Conservation (phyloP, 1,140 invertebrate species). For the Micrasema longulum region DNA sequence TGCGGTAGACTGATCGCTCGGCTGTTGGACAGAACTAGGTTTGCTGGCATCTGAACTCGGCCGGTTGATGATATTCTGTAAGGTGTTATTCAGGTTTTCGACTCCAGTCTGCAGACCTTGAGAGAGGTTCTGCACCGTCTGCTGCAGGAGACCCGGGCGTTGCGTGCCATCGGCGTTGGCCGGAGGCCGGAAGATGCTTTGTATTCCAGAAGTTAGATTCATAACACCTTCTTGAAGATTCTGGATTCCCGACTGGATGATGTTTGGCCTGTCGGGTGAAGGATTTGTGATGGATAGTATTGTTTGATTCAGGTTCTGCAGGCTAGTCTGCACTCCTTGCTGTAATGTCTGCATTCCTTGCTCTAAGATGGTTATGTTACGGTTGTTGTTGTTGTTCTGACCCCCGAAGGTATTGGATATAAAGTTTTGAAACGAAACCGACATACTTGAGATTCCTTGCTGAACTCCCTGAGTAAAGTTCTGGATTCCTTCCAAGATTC, state of each 20-base stretch:
- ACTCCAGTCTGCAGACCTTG: constrained; percentile 37
- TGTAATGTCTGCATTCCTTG: constrained; percentile 44
- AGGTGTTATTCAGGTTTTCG: constrained; percentile 45
- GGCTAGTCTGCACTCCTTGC: constrained; percentile 21
- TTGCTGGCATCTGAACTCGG: constrained; percentile 20
- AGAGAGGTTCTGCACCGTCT: constrained; percentile 43
- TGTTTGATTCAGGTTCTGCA: constrained; percentile 40
- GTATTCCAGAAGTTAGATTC: constrained; percentile 18
- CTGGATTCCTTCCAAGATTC: constrained; percentile 39
- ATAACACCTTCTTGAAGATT: constrained; percentile 42
- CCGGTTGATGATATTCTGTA: constrained; percentile 47
- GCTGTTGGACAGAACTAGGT: constrained; percentile 36
- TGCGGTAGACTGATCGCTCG: neutral
- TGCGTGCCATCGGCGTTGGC: neutral
- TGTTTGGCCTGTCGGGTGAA: constrained; percentile 12
- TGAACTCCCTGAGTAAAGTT: constrained; percentile 40
- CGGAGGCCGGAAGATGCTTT: constrained; percentile 1
- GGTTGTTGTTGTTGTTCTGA: neutral
- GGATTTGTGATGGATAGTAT: constrained; percentile 37
- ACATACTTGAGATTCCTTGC: constrained; percentile 3
- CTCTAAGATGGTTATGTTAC: constrained; percentile 36
- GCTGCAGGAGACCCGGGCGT: constrained; percentile 30
- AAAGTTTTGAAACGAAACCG: constrained; percentile 39
- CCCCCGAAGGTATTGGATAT: constrained; percentile 25
- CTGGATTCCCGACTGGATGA: constrained; percentile 37